These are phyloP conservation scores for Bradysia coprophila DNA, from an alignment of 1,140 invertebrate genomes.

Conservation along the genomic window DNA sequence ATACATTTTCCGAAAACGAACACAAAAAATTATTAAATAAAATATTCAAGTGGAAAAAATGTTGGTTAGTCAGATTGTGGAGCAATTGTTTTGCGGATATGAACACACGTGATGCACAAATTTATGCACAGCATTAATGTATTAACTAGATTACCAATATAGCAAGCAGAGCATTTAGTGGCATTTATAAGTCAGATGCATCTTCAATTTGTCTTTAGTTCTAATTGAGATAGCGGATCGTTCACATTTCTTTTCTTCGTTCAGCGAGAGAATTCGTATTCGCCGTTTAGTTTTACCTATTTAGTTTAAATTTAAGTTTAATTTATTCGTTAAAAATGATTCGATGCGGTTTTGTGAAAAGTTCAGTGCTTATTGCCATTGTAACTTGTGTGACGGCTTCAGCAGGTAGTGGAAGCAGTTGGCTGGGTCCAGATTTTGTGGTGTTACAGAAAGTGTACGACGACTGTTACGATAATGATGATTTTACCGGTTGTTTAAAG, in stretches of 20 bases:
- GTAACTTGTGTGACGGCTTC: not conserved
- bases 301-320: not conserved
- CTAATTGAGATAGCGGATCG: too few relatives aligned
- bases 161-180: conserved; percentile 2
- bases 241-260: too few relatives aligned
- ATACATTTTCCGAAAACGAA: too few relatives aligned
- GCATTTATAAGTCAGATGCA: not conserved
- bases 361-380: not conserved
- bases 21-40: too few relatives aligned
- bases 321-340: not conserved
- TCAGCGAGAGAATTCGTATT: not conserved
- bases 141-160: too few relatives aligned
- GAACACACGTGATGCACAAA: too few relatives aligned
- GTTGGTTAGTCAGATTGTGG: too few relatives aligned
- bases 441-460: conserved; percentile 35
- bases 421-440: conserved; percentile 23
- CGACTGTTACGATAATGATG: conserved; percentile 34
- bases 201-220: not conserved
- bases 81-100: too few relatives aligned
- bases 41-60: too few relatives aligned
- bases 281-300: not conserved
- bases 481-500: conserved; percentile 34
- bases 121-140: too few relatives aligned
- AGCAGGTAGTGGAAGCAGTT: not conserved
- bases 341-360: not conserved